These are phyloP conservation scores for Hoplostethus atlanticus DNA, from an alignment of 2,797 vertebrate genomes.

Conservation along the genomic window DNA sequence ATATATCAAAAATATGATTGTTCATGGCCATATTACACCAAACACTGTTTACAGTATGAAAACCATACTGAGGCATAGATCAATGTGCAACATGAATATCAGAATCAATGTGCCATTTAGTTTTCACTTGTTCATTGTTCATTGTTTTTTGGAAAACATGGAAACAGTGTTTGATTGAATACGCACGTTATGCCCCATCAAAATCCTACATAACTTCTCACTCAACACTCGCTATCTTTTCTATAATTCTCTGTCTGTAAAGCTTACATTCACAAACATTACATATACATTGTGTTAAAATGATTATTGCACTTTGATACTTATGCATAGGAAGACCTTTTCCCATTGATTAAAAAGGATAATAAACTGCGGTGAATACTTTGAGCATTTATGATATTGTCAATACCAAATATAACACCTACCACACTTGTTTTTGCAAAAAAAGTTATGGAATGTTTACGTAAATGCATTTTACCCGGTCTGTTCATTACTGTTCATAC, in stretches of 20 bases:
- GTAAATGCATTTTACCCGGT: constrained; percentile 25
- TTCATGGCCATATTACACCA: constrained; percentile 4
- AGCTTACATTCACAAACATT: constrained; percentile 74
- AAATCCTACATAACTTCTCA: constrained; percentile 19
- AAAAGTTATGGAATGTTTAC: constrained; percentile 30
- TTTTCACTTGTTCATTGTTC: constrained; percentile 9
- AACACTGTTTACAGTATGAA: constrained; percentile 8
- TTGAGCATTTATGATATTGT: constrained; percentile 44
- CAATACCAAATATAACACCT: constrained; percentile 20
- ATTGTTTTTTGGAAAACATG: constrained; percentile 31
- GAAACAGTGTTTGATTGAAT: constrained; percentile 56
- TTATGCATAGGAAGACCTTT: constrained; percentile 46
- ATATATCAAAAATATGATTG: constrained; percentile 14
- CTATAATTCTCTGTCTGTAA: constrained; percentile 43
- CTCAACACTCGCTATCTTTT: constrained; percentile 29
- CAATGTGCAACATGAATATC: constrained; percentile 23
- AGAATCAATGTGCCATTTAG: constrained; percentile 50
- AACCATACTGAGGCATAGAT: constrained; percentile 24
- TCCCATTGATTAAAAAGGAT: constrained; percentile 44
- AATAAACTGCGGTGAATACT: constrained; percentile 40
- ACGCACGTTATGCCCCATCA: constrained; percentile 12
- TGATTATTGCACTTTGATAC: constrained; percentile 74
- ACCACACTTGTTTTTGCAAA: constrained; percentile 19
- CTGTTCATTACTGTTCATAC: constrained; percentile 22
- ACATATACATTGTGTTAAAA: constrained; percentile 59